Percentiles rank a stretch among this genome's conserved stretches.
Conservation (phyloP, 1,140 invertebrate species). For the Drosophila ercepeae region DNA sequence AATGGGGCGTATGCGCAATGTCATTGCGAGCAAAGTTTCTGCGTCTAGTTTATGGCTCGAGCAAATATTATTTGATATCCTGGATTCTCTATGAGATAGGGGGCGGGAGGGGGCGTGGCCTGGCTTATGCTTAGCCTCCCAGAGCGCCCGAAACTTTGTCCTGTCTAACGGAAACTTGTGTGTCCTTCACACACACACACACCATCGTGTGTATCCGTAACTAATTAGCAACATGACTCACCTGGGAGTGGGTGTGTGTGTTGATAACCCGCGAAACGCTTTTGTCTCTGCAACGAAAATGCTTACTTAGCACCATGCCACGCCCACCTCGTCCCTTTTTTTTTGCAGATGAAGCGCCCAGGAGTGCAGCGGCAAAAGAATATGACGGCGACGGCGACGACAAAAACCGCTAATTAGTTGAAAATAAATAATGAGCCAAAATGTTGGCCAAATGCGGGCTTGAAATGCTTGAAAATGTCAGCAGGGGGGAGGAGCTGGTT, state of each 20-base stretch:
- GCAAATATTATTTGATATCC: slow-evolving; percentile 68
- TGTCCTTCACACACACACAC: slow-evolving; percentile 49
- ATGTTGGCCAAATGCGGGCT: slow-evolving; percentile 49
- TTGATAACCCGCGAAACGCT: slow-evolving; percentile 66
- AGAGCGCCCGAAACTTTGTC: neutral
- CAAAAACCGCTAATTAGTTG: slow-evolving; percentile 76
- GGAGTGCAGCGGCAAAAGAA: slow-evolving; percentile 24
- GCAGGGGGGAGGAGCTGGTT: neutral
- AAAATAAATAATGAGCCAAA: slow-evolving; percentile 75
- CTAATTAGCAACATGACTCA: slow-evolving; percentile 79
- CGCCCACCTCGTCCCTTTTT: neutral
- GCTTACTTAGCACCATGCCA: slow-evolving; percentile 11
- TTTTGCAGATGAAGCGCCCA: slow-evolving; percentile 1
- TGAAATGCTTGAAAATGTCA: neutral
- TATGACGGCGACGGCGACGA: slow-evolving; percentile 39
- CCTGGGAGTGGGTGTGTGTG: slow-evolving; percentile 46
- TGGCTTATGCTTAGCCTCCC: neutral
- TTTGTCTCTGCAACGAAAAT: slow-evolving; percentile 49
- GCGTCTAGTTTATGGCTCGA: slow-evolving; percentile 52
- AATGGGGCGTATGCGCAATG: slow-evolving; percentile 69
- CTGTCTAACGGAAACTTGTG: neutral
- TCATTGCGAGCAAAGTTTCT: slow-evolving; percentile 31
- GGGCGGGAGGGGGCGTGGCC: neutral
- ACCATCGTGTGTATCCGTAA: slow-evolving; percentile 70
- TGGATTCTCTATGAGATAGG: neutral